A percentile compares a stretch with the other conserved stretches of the same genome.
Evolutionary conservation across 2,888 invertebrate genomes (phyloP).

Genomic region (Rhagium mordax): DNA sequence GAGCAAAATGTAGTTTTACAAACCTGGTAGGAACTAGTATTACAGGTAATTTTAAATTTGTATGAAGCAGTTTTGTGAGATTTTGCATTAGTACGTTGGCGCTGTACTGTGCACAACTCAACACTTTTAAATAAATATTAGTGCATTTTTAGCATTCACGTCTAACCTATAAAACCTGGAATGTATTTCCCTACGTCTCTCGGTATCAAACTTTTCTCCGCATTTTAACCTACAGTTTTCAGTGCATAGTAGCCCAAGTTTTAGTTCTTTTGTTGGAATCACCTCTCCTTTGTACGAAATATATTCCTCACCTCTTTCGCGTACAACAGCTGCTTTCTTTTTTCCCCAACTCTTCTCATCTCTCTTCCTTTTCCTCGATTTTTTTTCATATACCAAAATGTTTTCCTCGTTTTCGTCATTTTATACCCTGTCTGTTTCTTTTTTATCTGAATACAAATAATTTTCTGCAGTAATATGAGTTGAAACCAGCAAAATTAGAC

Average conservation of each 20-base stretch:
- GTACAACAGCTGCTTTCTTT: not conserved
- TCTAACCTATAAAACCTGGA: conserved; percentile 24
- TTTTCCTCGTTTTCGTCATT: too few species aligned
- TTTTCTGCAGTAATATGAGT: too few species aligned
- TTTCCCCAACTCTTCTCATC: not conserved
- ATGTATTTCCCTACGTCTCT: conserved; percentile 22
- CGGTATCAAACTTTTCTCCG: conserved; percentile 18
- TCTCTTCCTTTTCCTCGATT: not conserved
- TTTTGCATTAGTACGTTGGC: conserved; percentile 3
- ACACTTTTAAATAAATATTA: conserved; percentile 27
- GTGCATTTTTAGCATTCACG: conserved; percentile 25
- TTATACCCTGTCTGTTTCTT: too few species aligned
- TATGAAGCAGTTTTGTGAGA: conserved; percentile 14
- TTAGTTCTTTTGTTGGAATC: conserved; percentile 25
- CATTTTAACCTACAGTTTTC: conserved; percentile 36
- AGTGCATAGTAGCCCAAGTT: conserved; percentile 17
- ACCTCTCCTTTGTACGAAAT: conserved; percentile 35
- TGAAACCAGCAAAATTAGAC: too few species aligned
- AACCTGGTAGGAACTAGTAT: not conserved
- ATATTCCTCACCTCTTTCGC: conserved; percentile 29
- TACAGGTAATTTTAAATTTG: not conserved
- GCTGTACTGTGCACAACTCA: not conserved
- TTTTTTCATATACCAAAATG: not conserved
- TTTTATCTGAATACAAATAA: too few species aligned
- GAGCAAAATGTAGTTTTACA: conserved; percentile 27